Evolutionary conservation across 2,113 vertebrate species (phyloP), one percentile per base, ranked within the genome.

Genomic region (Neopipo cinnamomea): DNA sequence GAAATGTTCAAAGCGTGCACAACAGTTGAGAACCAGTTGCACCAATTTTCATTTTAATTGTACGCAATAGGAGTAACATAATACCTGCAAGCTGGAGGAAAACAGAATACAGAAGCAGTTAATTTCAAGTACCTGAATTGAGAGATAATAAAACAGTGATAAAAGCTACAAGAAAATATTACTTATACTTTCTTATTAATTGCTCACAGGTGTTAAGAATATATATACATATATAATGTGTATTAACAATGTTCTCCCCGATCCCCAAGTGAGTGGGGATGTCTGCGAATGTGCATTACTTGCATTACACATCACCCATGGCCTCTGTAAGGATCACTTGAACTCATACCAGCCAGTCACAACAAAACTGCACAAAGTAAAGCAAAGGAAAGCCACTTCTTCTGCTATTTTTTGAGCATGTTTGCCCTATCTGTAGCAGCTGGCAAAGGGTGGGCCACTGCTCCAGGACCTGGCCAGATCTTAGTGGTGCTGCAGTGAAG

Each of bases 401-500:
- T 62, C 37, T 56, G 44, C 6, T 35, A 9, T 42, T n/a, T 73
- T 85, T 73, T 65, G 25, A 72, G n/a, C 11, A 9, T 9, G 10
- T 59, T 67, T 82, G 5, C 30, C 39, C 65, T 52, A 11, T n/a
- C 30, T 73, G n/a, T 37, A 77, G 44, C 17, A 85, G n/a, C 33
- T 76, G 52, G 30, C 47, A 89, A 71, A 91, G 27, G 3, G 2
- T 42, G 47, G 35, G n/a, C 13, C 73, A 19, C 28, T 56, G 12
- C 61, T 85, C 9, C 31, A 31, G 65, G 80, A 62, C n/a, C 25
- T 41, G 28, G 50, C 15, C 21, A 79, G 49, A 35, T 79, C 85
- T 95, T 41, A 91, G 61, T 9, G 24, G 18, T 75, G 49, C 3
- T 6, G 2, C 61, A 52, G 18, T 0, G 0, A 55, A 87, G 41